These are phyloP conservation scores for Ceratosolen fusciceps DNA, from an alignment of 1,140 invertebrate species.

Conservation along the genomic window DNA sequence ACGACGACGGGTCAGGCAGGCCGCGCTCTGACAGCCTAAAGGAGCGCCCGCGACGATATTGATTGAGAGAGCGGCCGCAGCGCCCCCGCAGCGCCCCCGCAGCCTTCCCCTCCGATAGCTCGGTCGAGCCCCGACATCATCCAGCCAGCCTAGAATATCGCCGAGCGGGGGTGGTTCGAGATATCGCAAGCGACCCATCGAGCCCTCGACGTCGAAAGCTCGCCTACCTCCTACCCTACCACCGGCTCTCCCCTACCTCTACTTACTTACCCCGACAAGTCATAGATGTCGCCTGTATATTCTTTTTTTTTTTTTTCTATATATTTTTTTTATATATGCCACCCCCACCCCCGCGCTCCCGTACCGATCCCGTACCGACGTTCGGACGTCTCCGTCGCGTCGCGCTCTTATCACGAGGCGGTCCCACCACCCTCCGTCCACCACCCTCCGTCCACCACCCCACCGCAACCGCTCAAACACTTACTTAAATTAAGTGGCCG, in stretches of 20 bases:
- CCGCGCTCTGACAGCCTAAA: background rate
- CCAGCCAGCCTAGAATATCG: too few species aligned
- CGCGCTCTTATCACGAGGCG: too few species aligned
- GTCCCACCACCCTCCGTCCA: too few species aligned
- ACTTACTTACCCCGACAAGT: background rate
- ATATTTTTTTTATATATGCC: too few species aligned
- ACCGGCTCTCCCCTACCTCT: background rate
- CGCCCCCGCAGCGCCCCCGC: background rate
- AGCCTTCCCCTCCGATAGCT: background rate
- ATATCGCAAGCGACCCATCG: background rate
- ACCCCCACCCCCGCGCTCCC: too few species aligned
- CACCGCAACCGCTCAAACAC: too few species aligned
- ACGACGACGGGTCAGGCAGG: background rate
- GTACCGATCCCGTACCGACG: too few species aligned
- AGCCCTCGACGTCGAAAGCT: background rate
- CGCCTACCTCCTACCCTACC: background rate
- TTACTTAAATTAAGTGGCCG: too few species aligned
- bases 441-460: too few species aligned
- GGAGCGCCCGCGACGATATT: slow-evolving; percentile 25
- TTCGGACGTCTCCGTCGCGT: too few species aligned
- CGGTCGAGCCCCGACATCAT: background rate
- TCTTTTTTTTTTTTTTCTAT: too few species aligned
- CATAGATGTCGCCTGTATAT: too few species aligned
- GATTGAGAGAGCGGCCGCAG: slow-evolving; percentile 8
- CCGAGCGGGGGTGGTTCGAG: background rate